Percentiles rank a stretch among this genome's conserved stretches.
These are phyloP conservation scores for Neomonachus schauinslandi DNA, from an alignment of 2,113 vertebrate species.

Conservation along the genomic window DNA sequence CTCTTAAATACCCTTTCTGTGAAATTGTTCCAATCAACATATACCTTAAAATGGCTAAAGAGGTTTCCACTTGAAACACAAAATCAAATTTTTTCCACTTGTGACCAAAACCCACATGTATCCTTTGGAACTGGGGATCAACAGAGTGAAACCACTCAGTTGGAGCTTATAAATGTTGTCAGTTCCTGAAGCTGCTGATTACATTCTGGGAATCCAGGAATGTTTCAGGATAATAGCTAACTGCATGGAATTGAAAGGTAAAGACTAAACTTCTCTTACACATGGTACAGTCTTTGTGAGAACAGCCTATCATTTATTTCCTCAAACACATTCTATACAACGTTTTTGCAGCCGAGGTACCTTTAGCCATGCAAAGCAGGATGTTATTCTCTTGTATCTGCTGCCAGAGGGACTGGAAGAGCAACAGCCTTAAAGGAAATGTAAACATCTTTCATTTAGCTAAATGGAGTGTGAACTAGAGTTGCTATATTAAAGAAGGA, in stretches of 20 bases:
- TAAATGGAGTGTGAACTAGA: conserved; percentile 69
- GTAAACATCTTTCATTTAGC: conserved; percentile 72
- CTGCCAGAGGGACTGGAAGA: conserved; percentile 66
- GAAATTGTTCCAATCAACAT: neutral
- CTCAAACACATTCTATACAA: neutral
- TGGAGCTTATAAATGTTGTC: neutral
- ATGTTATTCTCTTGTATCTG: conserved; percentile 61
- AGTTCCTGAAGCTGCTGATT: neutral
- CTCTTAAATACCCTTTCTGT: neutral
- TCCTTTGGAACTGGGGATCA: neutral
- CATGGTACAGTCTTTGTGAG: neutral
- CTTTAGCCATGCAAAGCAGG: conserved; percentile 51
- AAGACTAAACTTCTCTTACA: neutral
- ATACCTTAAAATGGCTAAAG: neutral
- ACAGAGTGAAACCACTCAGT: neutral
- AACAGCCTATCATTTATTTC: conserved; percentile 34
- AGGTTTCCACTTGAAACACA: neutral
- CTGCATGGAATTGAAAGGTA: neutral
- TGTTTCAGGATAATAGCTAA: neutral
- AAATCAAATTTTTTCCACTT: conserved; percentile 1
- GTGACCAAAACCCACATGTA: neutral
- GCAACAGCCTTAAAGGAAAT: conserved; percentile 61
- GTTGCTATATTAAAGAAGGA: conserved; percentile 45
- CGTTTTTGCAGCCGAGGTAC: neutral
- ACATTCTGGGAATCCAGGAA: neutral